Conservation (phyloP, 2,888 invertebrate species). For the Dorcus parallelipipedus region DNA sequence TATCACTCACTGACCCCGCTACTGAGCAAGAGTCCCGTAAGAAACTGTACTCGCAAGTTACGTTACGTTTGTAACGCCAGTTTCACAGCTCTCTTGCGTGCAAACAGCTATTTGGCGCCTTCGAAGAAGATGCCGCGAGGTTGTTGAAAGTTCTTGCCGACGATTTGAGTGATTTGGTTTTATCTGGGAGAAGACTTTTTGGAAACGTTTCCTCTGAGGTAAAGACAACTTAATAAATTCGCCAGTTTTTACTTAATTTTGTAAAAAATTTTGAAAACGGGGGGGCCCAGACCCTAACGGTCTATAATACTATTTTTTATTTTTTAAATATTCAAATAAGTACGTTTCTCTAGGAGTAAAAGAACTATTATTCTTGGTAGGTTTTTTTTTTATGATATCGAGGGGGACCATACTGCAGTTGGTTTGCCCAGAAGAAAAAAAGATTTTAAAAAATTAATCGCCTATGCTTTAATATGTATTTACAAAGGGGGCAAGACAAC, state of each 20-base stretch:
- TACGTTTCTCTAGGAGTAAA: too few species aligned
- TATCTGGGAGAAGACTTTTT: background rate
- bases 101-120: background rate
- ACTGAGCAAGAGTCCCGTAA: conserved; percentile 37
- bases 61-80: conserved; percentile 33
- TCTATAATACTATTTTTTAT: too few species aligned
- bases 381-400: too few species aligned
- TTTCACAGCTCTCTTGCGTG: conserved; percentile 6
- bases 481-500: too few species aligned
- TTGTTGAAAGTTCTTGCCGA: conserved; percentile 1
- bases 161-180: background rate
- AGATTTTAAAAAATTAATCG: too few species aligned
- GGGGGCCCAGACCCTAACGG: too few species aligned
- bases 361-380: too few species aligned
- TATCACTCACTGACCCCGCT: conserved; percentile 28
- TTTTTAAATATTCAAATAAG: too few species aligned
- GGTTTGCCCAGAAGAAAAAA: too few species aligned
- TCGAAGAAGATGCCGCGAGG: background rate
- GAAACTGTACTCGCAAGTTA: conserved; percentile 39
- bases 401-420: too few species aligned
- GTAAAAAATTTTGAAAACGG: too few species aligned
- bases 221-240: background rate
- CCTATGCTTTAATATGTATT: too few species aligned
- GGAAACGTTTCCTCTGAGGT: background rate
- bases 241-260: background rate